These are phyloP conservation scores for Morpho deidamia DNA, from an alignment of 2,888 invertebrate species.

Conservation along the genomic window DNA sequence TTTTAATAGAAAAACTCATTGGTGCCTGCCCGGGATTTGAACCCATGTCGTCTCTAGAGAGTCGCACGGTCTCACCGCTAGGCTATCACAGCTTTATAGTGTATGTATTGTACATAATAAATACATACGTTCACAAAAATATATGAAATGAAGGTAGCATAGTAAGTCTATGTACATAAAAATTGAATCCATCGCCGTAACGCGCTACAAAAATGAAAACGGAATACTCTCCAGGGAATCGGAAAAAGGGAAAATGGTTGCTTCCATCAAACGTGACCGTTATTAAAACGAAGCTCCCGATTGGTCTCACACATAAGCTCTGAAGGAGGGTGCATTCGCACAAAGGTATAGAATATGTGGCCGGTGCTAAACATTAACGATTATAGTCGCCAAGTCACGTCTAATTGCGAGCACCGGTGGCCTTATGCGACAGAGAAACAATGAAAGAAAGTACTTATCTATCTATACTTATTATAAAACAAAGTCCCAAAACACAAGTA, in stretches of 20 bases:
- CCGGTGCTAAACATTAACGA: constrained; percentile 76
- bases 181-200: neutral
- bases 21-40: too few species aligned
- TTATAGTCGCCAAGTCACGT: constrained; percentile 74
- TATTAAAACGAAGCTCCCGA: constrained; percentile 31
- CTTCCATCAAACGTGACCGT: constrained; percentile 27
- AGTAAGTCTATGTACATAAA: neutral
- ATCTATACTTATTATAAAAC: too few species aligned
- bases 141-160: too few species aligned
- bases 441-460: neutral
- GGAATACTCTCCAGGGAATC: constrained; percentile 1
- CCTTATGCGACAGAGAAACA: constrained; percentile 17
- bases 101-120: neutral
- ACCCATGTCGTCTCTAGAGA: too few species aligned
- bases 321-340: constrained; percentile 63
- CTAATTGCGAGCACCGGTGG: constrained; percentile 65
- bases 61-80: too few species aligned
- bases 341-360: constrained; percentile 74
- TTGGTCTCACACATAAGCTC: constrained; percentile 30
- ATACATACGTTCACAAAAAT: too few species aligned
- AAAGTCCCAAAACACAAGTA: too few species aligned
- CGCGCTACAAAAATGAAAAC: neutral
- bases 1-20: too few species aligned
- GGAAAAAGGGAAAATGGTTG: constrained; percentile 12
- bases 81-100: too few species aligned